These are phyloP conservation scores for Muscicapa adusta DNA, from an alignment of 2,113 vertebrate genomes.

Conservation along the genomic window DNA sequence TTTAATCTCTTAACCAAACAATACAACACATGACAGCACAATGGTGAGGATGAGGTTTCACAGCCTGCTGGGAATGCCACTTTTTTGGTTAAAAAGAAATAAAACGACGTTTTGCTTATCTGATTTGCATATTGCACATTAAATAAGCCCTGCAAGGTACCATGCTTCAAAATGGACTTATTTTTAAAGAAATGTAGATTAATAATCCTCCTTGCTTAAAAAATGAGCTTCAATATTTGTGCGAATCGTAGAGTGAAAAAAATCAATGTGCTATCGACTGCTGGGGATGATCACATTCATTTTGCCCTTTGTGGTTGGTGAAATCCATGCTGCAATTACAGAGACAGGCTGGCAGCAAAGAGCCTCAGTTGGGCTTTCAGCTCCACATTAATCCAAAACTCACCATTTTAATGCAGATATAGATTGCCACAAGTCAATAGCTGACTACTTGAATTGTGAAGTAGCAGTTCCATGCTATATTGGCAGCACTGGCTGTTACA, in stretches of 20 bases:
- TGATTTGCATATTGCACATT: constrained; percentile 49
- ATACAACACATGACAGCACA: neutral
- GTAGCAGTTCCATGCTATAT: constrained; percentile 66
- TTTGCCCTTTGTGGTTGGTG: constrained; percentile 85
- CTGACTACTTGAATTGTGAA: constrained; percentile 81
- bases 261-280: constrained; percentile 80
- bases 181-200: constrained; percentile 74
- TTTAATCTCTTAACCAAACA: constrained; percentile 60
- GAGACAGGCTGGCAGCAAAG: constrained; percentile 81
- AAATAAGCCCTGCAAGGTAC: constrained; percentile 41
- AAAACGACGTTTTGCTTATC: neutral
- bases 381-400: constrained; percentile 84
- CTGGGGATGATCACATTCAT: constrained; percentile 80
- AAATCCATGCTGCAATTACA: constrained; percentile 85
- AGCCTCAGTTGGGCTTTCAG: constrained; percentile 82
- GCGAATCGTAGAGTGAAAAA: constrained; percentile 77
- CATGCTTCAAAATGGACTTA: constrained; percentile 47
- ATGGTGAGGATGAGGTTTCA: constrained; percentile 21
- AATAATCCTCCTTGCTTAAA: constrained; percentile 77
- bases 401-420: constrained; percentile 85
- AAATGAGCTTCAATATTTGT: constrained; percentile 81
- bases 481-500: constrained; percentile 70
- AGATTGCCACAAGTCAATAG: constrained; percentile 82
- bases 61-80: neutral
- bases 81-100: constrained; percentile 20